Evolutionary conservation across 2,888 invertebrate species (phyloP), one percentile per base, ranked within the genome.

Genomic region (Meteorus colon): DNA sequence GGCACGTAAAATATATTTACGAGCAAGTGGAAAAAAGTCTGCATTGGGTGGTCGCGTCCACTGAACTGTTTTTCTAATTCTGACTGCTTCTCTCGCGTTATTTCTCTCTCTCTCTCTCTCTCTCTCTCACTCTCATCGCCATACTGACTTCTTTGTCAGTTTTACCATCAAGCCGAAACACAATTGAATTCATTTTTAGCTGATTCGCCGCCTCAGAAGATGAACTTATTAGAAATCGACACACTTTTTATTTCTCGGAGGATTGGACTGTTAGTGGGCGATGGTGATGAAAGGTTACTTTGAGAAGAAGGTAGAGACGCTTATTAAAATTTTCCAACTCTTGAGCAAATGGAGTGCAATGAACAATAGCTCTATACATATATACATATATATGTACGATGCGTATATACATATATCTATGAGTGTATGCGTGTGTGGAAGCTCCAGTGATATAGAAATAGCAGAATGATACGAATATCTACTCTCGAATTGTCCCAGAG

Each of bases 271-370:
- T 27, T 48, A 51, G 68, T 19, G 41, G 16, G 16, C n/a, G 29
- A 37, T 29, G 67, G n/a, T 16, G 29, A 65, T 27, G 59, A 27
- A 41, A 76, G 76, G 77, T 79, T 77, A 75, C 67, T 71, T 70
- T 73, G 78, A 74, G 74, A 75, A 78, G 77, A 73, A 55, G 67
- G 59, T 59, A 62, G 29, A 55, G 72, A 78, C 45, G 77, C 81
- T 78, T 76, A 81, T 81, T 81, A 79, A 73, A 79, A 80, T 75
- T 79, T 82, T 78, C 76, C 75, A 78, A 78, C 79, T 76, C 76
- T 77, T 65, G 41, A 41, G 74, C 78, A 75, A 79, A 78, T 80
- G 75, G 79, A 79, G 70, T 78, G 81, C 77, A 81, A 83, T 78
- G 81, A 81, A 78, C 78, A 81, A 81, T 82, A 80, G 78, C 12